Base-by-base conservation (phyloP, 2,113 vertebrate species). In the Cinclus mexicanus region DNA sequence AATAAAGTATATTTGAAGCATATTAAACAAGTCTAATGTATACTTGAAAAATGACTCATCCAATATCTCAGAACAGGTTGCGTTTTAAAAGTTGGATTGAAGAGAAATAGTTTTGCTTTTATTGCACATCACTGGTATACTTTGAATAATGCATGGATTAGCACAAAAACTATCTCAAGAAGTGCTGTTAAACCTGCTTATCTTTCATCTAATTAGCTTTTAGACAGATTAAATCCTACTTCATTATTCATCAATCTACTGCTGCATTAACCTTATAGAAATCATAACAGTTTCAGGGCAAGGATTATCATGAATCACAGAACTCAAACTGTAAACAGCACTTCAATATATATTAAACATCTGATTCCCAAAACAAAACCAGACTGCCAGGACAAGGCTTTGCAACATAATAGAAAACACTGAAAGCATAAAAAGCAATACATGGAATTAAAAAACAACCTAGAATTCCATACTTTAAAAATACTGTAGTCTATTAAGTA, bases 1-100 rank as follows among this genome's bases (percentile, higher is more conserved):
- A 76, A 70, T 70, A 95, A 93, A 31, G 15, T 81, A 77, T 94
- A 63, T 49, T 76, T 94, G 55, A 97, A 97, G 87, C n/a, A 60
- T 78, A 69, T 35, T 94, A 85, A 95, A 93, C 44, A 95, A 85
- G 17, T 76, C 23, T 93, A 86, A 96, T 75, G 18, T 64, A 16
- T 63, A 23, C 55, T 25, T 83, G 81, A 95, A 88, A 94, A 94
- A 91, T 35, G 0, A 78, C 28, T n/a, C 23, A 80, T 41, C 4
- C 72, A 67, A 41, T 24, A 71, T 24, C 19, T 55, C 70, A 47
- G 29, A 35, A 69, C 12, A 2, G 1, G 4, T 86, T 91, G 17
- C 29, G 49, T 81, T 89, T 74, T 37, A 82, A 64, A 49, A 50
- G 1, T 7, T 84, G 33, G 60, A 78, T 64, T 83, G 8, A 41